These are phyloP conservation scores for Microcebus murinus DNA, from an alignment of 2,113 vertebrate species.

Conservation along the genomic window DNA sequence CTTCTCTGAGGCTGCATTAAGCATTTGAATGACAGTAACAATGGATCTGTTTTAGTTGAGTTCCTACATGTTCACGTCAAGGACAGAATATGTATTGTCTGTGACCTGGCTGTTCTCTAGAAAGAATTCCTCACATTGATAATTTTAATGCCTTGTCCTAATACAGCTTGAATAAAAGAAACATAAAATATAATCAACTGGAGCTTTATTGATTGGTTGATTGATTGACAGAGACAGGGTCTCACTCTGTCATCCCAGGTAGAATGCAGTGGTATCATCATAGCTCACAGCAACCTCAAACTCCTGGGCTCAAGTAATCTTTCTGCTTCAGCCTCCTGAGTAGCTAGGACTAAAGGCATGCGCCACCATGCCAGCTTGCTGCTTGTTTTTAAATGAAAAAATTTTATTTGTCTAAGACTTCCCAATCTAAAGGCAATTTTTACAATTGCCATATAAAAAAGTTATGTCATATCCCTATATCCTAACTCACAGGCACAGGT, in stretches of 20 bases:
- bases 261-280: neutral
- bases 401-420: slow-evolving; percentile 27
- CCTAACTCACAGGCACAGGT: neutral
- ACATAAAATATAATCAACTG: neutral
- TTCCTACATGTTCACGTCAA: slow-evolving; percentile 83
- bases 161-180: slow-evolving; percentile 51
- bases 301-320: neutral
- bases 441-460: neutral
- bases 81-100: slow-evolving; percentile 78
- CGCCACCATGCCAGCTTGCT: neutral
- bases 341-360: neutral
- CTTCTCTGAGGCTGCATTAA: neutral
- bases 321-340: neutral
- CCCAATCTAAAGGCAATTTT: slow-evolving; percentile 33
- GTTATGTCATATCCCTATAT: neutral
- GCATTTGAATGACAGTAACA: neutral
- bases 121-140: slow-evolving; percentile 61
- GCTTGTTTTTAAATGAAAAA: slow-evolving; percentile 28
- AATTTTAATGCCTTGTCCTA: slow-evolving; percentile 68
- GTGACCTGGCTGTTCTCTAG: slow-evolving; percentile 61
- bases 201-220: too few relatives aligned
- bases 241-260: neutral
- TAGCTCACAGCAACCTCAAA: neutral
- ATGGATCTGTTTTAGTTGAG: slow-evolving; percentile 28
- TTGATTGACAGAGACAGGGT: neutral